Evolutionary conservation across 2,797 vertebrate species (phyloP).

Genomic region (Spea hammondii): DNA sequence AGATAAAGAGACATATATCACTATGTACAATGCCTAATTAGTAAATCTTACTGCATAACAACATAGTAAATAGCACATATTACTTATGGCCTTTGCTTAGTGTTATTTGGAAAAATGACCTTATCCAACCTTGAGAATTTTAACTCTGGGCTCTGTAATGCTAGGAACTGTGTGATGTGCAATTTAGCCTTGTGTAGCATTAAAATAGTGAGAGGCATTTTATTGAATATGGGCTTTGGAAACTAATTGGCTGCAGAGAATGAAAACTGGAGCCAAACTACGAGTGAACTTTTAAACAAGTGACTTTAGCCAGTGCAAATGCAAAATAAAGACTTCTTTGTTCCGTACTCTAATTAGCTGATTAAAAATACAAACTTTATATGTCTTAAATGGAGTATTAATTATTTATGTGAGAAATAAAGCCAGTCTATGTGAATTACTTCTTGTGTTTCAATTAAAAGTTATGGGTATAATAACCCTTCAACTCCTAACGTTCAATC

Average conservation of each 20-base stretch:
- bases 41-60: background rate
- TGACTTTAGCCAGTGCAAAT: constrained; percentile 67
- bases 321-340: constrained; percentile 74
- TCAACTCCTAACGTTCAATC: constrained; percentile 62
- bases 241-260: constrained; percentile 73
- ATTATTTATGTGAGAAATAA: constrained; percentile 72
- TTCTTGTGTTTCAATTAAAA: constrained; percentile 64
- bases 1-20: constrained; percentile 1
- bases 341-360: constrained; percentile 73
- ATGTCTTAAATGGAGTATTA: constrained; percentile 73
- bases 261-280: constrained; percentile 67
- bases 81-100: constrained; percentile 26
- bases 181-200: constrained; percentile 72
- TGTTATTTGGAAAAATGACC: constrained; percentile 34
- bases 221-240: constrained; percentile 68
- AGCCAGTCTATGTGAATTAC: constrained; percentile 67
- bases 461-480: constrained; percentile 64
- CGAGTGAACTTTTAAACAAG: constrained; percentile 71
- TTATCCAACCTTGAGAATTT: constrained; percentile 42
- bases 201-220: constrained; percentile 70
- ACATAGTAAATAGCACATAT: constrained; percentile 5
- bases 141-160: constrained; percentile 26
- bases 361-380: constrained; percentile 68
- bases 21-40: constrained; percentile 3
- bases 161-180: constrained; percentile 48